A percentile compares a stretch with the other conserved stretches of the same genome.
phyloP scores from a whole-genome alignment of 92 coral and sea anemone species.

The Actinostola sp. region DNA sequence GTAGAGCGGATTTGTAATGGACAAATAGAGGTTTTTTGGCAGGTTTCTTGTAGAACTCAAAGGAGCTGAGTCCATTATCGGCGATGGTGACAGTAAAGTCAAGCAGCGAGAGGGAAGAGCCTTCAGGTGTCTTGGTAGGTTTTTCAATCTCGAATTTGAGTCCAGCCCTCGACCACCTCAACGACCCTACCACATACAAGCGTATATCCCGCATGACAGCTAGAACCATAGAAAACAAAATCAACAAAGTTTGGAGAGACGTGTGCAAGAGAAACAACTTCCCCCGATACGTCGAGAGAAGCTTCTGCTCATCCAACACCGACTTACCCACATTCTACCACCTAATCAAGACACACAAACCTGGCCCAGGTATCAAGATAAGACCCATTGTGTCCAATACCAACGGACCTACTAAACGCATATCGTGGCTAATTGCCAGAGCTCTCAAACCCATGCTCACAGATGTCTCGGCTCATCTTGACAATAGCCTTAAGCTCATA shows the following conservation, averaged over 20 bases:
- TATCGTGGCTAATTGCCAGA: slow-evolving; percentile 32
- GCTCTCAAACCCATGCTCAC: slow-evolving; percentile 40
- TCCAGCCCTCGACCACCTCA: too few relatives aligned
- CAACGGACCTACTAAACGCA: slow-evolving; percentile 43
- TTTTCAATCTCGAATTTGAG: too few relatives aligned
- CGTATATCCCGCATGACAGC: slow-evolving; percentile 63
- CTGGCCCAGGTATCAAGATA: slow-evolving; percentile 43
- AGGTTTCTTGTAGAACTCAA: too few relatives aligned
- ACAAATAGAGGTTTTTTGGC: too few relatives aligned
- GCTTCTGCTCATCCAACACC: slow-evolving; percentile 31
- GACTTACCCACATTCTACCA: slow-evolving; percentile 48
- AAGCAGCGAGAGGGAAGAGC: too few relatives aligned
- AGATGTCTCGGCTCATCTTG: slow-evolving; percentile 55
- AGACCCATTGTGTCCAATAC: slow-evolving; percentile 52
- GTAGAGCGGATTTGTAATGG: too few relatives aligned
- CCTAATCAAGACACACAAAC: slow-evolving; percentile 50
- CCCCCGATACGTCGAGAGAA: slow-evolving; percentile 6
- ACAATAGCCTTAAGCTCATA: slow-evolving; percentile 49
- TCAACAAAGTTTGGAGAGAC: slow-evolving; percentile 50
- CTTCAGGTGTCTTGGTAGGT: too few relatives aligned
- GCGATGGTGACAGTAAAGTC: too few relatives aligned
- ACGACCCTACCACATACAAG: too few relatives aligned
- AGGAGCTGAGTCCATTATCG: too few relatives aligned
- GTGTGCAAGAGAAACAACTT: slow-evolving; percentile 35
- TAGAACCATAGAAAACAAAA: slow-evolving; percentile 55